phyloP scores from a whole-genome alignment of 2,888 invertebrate genomes.

The Leucophenga maculata region DNA sequence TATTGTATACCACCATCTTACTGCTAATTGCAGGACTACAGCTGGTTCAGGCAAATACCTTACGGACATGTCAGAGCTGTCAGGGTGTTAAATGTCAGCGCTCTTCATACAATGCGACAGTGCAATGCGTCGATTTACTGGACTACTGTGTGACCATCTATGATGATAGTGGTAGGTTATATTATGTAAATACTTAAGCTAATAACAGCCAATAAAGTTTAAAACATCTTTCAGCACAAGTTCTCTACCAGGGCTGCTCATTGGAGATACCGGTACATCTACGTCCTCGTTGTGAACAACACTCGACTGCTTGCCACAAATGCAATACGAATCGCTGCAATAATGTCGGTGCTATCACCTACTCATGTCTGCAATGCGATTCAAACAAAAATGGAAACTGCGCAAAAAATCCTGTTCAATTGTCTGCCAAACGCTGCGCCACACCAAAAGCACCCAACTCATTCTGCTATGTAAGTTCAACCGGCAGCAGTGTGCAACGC shows the following conservation, averaged over 20 bases:
- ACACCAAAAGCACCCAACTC: conserved; percentile 64
- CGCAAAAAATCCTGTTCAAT: conserved; percentile 43
- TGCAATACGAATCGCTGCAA: conserved; percentile 67
- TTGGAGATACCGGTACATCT: conserved; percentile 57
- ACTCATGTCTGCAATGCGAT: conserved; percentile 63
- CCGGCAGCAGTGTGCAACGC: conserved; percentile 49
- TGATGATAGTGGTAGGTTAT: conserved; percentile 55
- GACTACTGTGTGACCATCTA: conserved; percentile 68
- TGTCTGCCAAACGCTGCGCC: conserved; percentile 54
- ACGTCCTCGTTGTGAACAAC: conserved; percentile 55
- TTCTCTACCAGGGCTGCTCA: conserved; percentile 66
- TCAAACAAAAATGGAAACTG: conserved; percentile 59
- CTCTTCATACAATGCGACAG: conserved; percentile 46
- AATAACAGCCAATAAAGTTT: not conserved
- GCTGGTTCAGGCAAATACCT: conserved; percentile 47
- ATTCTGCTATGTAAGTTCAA: conserved; percentile 61
- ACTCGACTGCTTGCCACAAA: conserved; percentile 56
- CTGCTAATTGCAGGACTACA: conserved; percentile 34
- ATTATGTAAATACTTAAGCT: not conserved
- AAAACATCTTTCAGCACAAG: conserved; percentile 44
- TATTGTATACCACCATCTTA: conserved; percentile 29
- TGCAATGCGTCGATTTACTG: conserved; percentile 59
- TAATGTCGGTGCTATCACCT: conserved; percentile 58
- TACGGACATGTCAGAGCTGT: conserved; percentile 61
- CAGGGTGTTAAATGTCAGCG: conserved; percentile 65